A percentile compares a stretch with the other conserved stretches of the same genome.
Conservation (phyloP, 2,888 invertebrate genomes). For the Thereva unica region DNA sequence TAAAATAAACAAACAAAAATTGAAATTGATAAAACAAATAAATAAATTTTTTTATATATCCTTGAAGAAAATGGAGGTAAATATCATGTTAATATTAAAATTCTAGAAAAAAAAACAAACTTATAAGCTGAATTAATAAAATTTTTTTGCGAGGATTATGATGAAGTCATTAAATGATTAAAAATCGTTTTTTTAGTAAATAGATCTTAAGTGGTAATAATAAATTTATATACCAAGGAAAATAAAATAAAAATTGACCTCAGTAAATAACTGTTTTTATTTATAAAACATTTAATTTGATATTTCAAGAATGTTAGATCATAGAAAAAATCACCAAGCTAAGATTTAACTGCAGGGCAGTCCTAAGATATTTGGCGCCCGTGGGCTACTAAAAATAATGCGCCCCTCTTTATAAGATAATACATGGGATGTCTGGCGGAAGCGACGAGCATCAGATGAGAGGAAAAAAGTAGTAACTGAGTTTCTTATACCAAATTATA, state of each 20-base stretch:
- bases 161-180: conserved; percentile 8
- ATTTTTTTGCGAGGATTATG: conserved; percentile 14
- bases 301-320: no score
- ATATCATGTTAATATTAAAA: conserved; percentile 20
- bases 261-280: background rate
- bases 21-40: conserved; percentile 8
- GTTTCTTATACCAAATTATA: no score
- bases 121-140: conserved; percentile 15
- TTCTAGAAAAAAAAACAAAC: conserved; percentile 2
- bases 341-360: no score
- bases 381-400: no score
- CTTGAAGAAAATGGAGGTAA: conserved; percentile 3
- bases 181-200: conserved; percentile 17
- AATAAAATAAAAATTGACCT: conserved; percentile 11
- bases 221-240: conserved; percentile 19
- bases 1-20: background rate
- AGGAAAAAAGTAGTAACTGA: no score
- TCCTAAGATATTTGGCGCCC: no score
- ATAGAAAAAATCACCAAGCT: no score
- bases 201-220: conserved; percentile 25
- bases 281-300: no score
- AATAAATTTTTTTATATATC: conserved; percentile 14
- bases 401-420: no score
- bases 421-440: no score
- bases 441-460: no score